Conservation (phyloP, 1,140 invertebrate genomes). For the Nephila pilipes region DNA sequence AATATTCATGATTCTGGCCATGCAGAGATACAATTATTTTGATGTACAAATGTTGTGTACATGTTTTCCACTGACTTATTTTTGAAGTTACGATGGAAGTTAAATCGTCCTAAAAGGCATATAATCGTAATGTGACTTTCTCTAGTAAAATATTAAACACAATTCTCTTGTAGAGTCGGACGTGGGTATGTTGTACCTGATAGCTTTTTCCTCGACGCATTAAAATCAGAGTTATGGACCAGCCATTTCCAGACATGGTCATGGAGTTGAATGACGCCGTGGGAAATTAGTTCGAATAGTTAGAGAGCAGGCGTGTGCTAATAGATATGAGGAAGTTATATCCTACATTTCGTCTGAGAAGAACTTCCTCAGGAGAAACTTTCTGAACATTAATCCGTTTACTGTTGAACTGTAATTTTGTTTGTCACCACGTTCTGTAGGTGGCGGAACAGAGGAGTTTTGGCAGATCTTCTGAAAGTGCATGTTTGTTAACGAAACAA, state of each 20-base stretch:
- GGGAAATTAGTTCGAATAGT: background rate
- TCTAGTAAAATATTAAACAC: background rate
- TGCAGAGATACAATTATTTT: too few species aligned
- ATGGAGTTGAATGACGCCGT: background rate
- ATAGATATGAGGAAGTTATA: slow-evolving; percentile 1
- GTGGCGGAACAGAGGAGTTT: background rate
- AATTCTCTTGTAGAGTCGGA: background rate
- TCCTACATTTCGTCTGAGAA: background rate
- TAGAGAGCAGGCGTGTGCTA: background rate
- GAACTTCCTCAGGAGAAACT: background rate
- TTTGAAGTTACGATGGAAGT: background rate
- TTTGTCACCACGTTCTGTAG: background rate
- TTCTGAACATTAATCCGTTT: background rate
- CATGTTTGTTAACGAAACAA: background rate
- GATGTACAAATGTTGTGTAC: too few species aligned
- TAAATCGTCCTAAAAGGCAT: background rate
- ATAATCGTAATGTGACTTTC: background rate
- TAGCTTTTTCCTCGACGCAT: background rate
- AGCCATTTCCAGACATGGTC: background rate
- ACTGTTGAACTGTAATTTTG: background rate
- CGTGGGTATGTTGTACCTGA: background rate
- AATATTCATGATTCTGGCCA: too few species aligned
- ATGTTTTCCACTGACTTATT: background rate
- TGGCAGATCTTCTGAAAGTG: background rate
- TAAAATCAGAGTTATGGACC: background rate